Evolutionary conservation across 2,888 invertebrate genomes (phyloP), one percentile per base, ranked within the genome.

Genomic region (Axea sp.): DNA sequence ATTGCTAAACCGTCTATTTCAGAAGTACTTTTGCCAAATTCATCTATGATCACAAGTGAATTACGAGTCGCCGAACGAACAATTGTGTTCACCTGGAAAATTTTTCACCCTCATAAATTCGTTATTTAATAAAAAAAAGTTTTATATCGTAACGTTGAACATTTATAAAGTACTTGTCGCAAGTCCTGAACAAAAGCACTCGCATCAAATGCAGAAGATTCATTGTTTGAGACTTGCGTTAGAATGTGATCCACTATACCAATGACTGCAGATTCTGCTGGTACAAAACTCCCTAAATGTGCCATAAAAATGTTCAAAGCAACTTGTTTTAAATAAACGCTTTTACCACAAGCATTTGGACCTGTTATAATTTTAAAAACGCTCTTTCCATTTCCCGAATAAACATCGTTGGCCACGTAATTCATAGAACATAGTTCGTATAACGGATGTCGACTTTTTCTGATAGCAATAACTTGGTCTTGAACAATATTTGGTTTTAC

Each of bases 271-370:
- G 87, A 85, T 65, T 91, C 90, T 0, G 96, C 97, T 0, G 98
- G 97, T 3, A 98, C 94, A 88, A 92, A 97, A 80, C 94, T 93
- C 14, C 98, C 98, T 67, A 97, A 91, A 83, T 97, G 96, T 0
- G 96, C 94, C 89, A 98, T 89, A 87, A 93, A 96, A 1, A 93
- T 92, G 77, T 96, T 92, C 51, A 96, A 84, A 8, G 93, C 94
- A 2, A 92, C 88, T 89, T 96, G 96, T 87, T 96, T 97, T 82
- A 98, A 89, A 86, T 95, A 98, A 17, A 97, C 92, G 69, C 95
- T 97, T 88, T 98, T 98, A 1, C 98, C 98, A 82, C 95, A 94
- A 0, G 95, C 93, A 87, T 97, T 98, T 0, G 97, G 95, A 0
- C 97, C 97, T 0, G 95, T 96, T 3, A 97, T 88, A 43, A 98